Evolutionary conservation across 2,888 invertebrate genomes (phyloP).

Genomic region (Pheosia tremula): DNA sequence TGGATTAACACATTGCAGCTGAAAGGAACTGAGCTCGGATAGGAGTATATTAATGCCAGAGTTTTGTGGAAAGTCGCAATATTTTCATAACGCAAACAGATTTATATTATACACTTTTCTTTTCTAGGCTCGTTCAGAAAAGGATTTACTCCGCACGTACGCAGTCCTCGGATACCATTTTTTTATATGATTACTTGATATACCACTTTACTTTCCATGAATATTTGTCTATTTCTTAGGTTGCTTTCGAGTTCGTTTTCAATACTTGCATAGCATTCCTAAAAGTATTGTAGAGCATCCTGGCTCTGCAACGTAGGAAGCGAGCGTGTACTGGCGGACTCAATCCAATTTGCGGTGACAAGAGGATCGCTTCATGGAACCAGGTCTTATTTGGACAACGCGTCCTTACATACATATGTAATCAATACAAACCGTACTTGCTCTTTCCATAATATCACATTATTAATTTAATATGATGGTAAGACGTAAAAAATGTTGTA

Average conservation of each 20-base stretch:
- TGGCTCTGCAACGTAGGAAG: background rate
- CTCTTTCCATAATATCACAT: background rate
- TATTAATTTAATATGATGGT: background rate
- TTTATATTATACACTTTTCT: no score
- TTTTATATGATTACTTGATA: no score
- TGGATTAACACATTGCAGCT: background rate
- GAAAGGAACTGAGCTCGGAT: background rate
- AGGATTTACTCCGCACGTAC: no score
- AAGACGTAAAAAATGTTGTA: background rate
- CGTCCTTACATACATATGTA: background rate
- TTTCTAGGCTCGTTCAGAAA: no score
- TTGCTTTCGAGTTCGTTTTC: background rate
- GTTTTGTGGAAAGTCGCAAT: no score
- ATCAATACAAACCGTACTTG: background rate
- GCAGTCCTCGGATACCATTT: no score
- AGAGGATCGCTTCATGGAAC: background rate
- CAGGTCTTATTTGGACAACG: background rate
- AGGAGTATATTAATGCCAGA: background rate
- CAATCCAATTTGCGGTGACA: constrained; percentile 3
- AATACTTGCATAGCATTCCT: background rate
- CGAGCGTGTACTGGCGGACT: constrained; percentile 1
- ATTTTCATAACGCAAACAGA: no score
- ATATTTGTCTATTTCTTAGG: no score
- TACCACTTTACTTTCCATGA: no score
- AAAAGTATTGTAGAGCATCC: background rate